Percentiles rank a stretch among this genome's conserved stretches.
Conservation (phyloP, 2,888 invertebrate genomes). For the Folsomia candida region DNA sequence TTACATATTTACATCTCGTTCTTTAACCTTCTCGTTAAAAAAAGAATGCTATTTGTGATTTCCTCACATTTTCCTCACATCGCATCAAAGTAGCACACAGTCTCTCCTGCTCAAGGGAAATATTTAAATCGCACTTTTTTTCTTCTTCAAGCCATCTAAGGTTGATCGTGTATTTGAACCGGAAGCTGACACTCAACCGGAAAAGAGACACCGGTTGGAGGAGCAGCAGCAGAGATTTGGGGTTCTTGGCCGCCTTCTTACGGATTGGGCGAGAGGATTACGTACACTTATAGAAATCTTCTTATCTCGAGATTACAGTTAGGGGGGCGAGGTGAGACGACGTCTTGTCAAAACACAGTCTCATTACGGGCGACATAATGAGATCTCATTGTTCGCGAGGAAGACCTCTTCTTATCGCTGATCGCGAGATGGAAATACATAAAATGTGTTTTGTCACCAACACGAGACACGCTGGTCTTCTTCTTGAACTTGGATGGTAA, state of each 20-base stretch:
- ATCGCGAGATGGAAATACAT: too few species aligned
- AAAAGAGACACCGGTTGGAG: neutral
- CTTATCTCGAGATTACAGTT: too few species aligned
- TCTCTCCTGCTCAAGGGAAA: too few species aligned
- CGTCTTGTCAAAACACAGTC: conserved; percentile 1
- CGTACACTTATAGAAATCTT: too few species aligned
- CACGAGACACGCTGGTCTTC: too few species aligned
- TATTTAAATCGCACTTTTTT: neutral
- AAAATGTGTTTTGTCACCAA: conserved; percentile 10
- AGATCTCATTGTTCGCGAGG: neutral
- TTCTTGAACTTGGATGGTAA: too few species aligned
- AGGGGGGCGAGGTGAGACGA: neutral
- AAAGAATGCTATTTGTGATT: too few species aligned
- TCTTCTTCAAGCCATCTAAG: neutral
- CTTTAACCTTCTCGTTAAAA: too few species aligned
- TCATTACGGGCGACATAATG: conserved; percentile 8
- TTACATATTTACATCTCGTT: too few species aligned
- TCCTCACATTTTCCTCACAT: too few species aligned
- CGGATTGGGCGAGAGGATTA: neutral
- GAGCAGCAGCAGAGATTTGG: neutral
- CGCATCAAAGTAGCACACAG: neutral
- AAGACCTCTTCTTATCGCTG: neutral
- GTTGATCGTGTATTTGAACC: neutral
- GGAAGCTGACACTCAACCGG: neutral
- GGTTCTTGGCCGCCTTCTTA: neutral